Conservation (phyloP, 2,888 invertebrate genomes). For the Alsophila aescularia region DNA sequence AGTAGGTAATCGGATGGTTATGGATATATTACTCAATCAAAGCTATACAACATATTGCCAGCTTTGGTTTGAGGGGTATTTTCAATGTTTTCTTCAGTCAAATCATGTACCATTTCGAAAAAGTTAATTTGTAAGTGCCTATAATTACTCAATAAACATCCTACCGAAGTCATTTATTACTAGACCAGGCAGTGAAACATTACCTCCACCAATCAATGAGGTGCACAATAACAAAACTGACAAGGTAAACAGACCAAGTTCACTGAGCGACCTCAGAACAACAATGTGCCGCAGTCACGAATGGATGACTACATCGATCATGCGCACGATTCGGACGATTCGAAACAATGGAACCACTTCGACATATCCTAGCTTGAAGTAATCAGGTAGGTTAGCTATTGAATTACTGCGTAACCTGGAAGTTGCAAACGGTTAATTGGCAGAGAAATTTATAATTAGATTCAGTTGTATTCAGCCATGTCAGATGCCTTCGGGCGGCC, state of each 20-base stretch:
- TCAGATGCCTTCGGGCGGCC: neutral
- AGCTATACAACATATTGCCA: too few relatives aligned
- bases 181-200: too few relatives aligned
- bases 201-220: slow-evolving; percentile 3
- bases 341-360: slow-evolving; percentile 11
- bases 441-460: neutral
- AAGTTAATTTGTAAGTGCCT: too few relatives aligned
- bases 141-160: too few relatives aligned
- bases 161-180: too few relatives aligned
- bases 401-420: slow-evolving; percentile 22
- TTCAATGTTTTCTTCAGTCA: too few relatives aligned
- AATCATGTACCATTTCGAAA: too few relatives aligned
- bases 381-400: neutral
- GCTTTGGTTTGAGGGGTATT: too few relatives aligned
- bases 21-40: neutral
- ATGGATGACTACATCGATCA: slow-evolving; percentile 7
- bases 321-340: neutral
- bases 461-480: neutral
- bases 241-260: slow-evolving; percentile 16
- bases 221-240: neutral
- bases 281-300: slow-evolving; percentile 8
- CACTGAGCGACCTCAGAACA: slow-evolving; percentile 5
- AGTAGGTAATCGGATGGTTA: neutral
- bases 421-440: slow-evolving; percentile 18
- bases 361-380: slow-evolving; percentile 22